These are phyloP conservation scores for Artemia franciscana DNA, from an alignment of 1,140 invertebrate species.

Conservation along the genomic window DNA sequence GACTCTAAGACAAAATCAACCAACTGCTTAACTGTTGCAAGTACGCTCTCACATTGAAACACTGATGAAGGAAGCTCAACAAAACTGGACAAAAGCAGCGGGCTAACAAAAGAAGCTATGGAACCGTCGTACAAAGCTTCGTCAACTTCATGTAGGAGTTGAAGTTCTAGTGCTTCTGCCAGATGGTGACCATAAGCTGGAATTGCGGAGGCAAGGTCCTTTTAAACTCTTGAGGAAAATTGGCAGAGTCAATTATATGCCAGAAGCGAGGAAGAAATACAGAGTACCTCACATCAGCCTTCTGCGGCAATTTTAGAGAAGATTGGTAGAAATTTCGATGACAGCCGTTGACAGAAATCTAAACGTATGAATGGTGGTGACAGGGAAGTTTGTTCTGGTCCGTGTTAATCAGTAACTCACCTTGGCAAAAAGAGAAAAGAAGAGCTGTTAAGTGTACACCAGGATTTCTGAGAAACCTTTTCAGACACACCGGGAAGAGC, in stretches of 20 bases:
- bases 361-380: background rate
- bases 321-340: background rate
- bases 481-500: background rate
- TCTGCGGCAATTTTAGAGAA: background rate
- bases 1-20: no score
- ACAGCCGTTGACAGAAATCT: background rate
- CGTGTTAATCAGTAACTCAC: background rate
- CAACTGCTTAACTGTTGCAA: no score
- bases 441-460: background rate
- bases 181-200: background rate
- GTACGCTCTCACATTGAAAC: no score
- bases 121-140: background rate
- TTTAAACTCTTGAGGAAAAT: background rate
- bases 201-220: background rate
- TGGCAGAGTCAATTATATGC: background rate
- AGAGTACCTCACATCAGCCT: background rate
- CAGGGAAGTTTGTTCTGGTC: background rate
- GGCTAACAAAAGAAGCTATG: background rate
- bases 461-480: background rate
- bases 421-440: background rate
- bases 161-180: background rate
- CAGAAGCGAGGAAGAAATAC: background rate
- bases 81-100: background rate
- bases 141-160: background rate
- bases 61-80: background rate